Evolutionary conservation across 2,888 invertebrate genomes (phyloP), one percentile per base, ranked within the genome.

Genomic region (Rhopalosiphum nymphaeae): DNA sequence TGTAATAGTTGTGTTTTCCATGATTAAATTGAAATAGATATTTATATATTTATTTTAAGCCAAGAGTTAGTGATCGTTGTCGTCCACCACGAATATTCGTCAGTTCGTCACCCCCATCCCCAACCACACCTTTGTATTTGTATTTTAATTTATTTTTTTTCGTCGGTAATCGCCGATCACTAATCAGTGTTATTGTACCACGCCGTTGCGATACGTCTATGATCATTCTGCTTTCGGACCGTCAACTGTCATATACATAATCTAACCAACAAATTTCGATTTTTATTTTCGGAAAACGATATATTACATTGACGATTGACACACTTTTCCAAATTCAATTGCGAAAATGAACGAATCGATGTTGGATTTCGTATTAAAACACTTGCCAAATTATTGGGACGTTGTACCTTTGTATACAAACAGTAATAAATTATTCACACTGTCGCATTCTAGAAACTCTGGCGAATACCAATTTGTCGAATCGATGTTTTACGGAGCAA

Each of bases 371-470:
- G 78, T 78, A 21, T 21, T 78, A 2, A 9, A 21, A 9, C 78
- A 78, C 36, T 78, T 78, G 21, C 78, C 78, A 9, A 36, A 42
- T 36, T 5, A 78, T 9, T 78, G 78, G 78, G 78, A 78, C 0
- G 7, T 9, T 21, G 36, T 78, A 9, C 9, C 78, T 9, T 21
- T 16, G 16, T 78, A 78, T 21, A 78, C 36, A 7, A 0, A 7
- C 21, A 21, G 36, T 21, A 2, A 36, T 78, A 3, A 21, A 3
- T 7, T 78, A 9, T 3, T 36, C 9, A 0, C 1, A 0, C 16
- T 78, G 1, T 36, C 21, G 36, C 16, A 1, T 21, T 36, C 36
- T 9, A 9, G 26, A 9, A 78, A 78, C 13, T 0, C 78, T 3
- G 9, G 2, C 36, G 78, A 78, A 78, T 78, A 42, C 36, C 21